Conservation (phyloP, 2,797 vertebrate species). For the Peromyscus attwateri region DNA sequence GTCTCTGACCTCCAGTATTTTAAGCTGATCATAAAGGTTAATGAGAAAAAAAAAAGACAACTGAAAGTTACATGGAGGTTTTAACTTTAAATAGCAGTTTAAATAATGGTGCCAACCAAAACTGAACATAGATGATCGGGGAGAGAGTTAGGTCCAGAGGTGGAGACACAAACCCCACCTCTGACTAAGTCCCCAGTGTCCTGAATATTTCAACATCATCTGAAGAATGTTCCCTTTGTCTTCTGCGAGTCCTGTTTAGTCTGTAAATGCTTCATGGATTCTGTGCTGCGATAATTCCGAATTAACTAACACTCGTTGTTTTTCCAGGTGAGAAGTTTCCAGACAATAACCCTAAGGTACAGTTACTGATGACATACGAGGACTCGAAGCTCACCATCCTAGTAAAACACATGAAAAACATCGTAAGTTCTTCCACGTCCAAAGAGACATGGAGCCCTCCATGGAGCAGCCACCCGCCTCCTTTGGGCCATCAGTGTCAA, state of each 20-base stretch:
- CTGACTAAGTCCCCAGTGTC: neutral
- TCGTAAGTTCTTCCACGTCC: slow-evolving; percentile 68
- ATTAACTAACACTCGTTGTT: slow-evolving; percentile 29
- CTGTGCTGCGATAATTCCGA: neutral
- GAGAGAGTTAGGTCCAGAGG: neutral
- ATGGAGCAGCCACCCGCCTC: neutral
- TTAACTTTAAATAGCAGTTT: neutral
- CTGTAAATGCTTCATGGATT: neutral
- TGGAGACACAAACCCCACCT: neutral
- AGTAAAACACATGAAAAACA: slow-evolving; percentile 82
- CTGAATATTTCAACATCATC: neutral
- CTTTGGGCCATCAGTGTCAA: slow-evolving; percentile 23
- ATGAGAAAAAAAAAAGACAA: neutral
- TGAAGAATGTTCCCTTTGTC: neutral
- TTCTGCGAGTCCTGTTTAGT: neutral
- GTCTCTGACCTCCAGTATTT: neutral
- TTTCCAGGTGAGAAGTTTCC: slow-evolving; percentile 67
- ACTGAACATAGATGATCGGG: neutral
- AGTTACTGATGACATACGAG: slow-evolving; percentile 73
- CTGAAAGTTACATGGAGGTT: neutral
- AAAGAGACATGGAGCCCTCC: neutral
- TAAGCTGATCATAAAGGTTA: neutral
- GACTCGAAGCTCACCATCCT: slow-evolving; percentile 75
- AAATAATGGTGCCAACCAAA: slow-evolving; percentile 8
- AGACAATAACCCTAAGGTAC: slow-evolving; percentile 73